phyloP scores from a whole-genome alignment of 2,113 vertebrate genomes.

The Oreochromis niloticus region DNA sequence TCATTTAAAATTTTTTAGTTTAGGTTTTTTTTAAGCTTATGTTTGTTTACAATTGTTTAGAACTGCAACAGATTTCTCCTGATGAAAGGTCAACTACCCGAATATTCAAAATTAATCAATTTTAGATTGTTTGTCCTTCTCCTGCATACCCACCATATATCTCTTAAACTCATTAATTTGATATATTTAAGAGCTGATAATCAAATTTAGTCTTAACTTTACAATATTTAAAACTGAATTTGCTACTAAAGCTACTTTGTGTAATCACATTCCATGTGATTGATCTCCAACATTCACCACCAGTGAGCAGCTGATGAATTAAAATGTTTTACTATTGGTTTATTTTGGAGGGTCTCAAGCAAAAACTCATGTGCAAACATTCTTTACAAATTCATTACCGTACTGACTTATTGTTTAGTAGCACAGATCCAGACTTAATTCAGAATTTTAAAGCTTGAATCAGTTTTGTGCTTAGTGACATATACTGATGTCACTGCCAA shows the following conservation, averaged over 20 bases:
- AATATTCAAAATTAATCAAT: neutral
- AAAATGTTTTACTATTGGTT: neutral
- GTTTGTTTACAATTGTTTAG: neutral
- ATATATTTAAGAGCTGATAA: neutral
- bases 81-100: neutral
- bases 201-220: neutral
- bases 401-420: neutral
- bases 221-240: neutral
- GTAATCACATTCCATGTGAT: neutral
- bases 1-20: neutral
- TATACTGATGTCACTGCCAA: neutral
- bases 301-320: neutral
- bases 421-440: neutral
- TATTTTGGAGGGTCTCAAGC: neutral
- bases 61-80: neutral
- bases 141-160: neutral
- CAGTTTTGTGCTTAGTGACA: neutral
- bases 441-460: neutral
- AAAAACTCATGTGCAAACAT: neutral
- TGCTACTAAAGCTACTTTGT: neutral
- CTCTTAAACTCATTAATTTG: neutral
- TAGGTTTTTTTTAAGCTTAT: fast-evolving
- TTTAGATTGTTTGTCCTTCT: neutral
- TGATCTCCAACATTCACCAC: neutral
- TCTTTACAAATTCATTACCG: neutral